These are phyloP conservation scores for Melipona beecheii DNA, from an alignment of 2,888 invertebrate species.

Conservation along the genomic window DNA sequence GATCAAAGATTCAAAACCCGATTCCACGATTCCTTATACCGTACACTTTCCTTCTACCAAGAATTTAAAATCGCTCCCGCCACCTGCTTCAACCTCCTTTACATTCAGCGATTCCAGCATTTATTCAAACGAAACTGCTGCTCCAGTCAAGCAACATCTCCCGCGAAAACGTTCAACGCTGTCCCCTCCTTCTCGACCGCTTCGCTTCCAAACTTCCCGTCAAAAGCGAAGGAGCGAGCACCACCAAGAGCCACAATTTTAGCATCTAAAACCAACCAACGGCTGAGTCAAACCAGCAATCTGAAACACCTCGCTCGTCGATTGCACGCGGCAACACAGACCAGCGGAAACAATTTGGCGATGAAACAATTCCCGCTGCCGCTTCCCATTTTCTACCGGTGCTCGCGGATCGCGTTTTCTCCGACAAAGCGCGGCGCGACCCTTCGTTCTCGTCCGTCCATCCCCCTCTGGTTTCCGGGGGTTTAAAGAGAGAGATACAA, in stretches of 20 bases:
- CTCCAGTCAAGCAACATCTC: neutral
- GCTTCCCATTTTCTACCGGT: conserved; percentile 21
- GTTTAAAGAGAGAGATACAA: conserved; percentile 57
- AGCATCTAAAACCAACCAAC: neutral
- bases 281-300: neutral
- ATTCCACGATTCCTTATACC: neutral
- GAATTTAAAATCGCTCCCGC: neutral
- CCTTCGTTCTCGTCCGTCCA: neutral
- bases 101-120: neutral
- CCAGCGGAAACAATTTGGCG: no score
- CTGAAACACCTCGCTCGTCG: neutral
- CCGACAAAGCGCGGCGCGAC: conserved; percentile 44
- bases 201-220: neutral
- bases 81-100: neutral
- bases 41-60: neutral
- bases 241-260: neutral
- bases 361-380: conserved; percentile 32
- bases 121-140: neutral
- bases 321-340: neutral
- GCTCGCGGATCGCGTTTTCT: conserved; percentile 36
- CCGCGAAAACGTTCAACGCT: neutral
- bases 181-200: neutral
- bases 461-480: conserved; percentile 34
- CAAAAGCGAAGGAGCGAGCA: neutral
- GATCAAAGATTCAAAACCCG: no score